A percentile compares a stretch with the other conserved stretches of the same genome.
Evolutionary conservation across 2,113 vertebrate species (phyloP).

Genomic region (Myrmecobius fasciatus): DNA sequence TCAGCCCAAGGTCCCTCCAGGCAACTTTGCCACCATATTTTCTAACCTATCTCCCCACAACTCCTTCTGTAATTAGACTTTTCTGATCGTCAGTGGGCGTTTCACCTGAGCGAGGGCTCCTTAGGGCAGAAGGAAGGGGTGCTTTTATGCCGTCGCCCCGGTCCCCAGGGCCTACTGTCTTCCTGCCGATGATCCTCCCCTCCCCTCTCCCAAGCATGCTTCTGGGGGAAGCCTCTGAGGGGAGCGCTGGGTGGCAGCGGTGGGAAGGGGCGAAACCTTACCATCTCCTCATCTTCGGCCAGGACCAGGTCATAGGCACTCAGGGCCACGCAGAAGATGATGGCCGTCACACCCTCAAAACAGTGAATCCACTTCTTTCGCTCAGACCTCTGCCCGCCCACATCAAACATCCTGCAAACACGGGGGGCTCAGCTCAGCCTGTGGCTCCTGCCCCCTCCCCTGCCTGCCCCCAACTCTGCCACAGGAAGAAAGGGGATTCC

Average conservation of each 20-base stretch:
- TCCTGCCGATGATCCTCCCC: neutral
- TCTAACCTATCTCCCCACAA: neutral
- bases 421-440: neutral
- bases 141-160: neutral
- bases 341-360: slow-evolving; percentile 98
- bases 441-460: neutral
- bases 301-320: slow-evolving; percentile 98
- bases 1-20: neutral
- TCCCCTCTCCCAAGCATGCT: neutral
- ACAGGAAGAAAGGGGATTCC: neutral
- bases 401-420: slow-evolving; percentile 94
- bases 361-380: slow-evolving; percentile 98
- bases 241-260: neutral
- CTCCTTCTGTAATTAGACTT: no score
- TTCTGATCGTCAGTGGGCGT: no score
- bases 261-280: slow-evolving; percentile 77
- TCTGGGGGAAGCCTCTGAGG: neutral
- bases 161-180: neutral
- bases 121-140: neutral
- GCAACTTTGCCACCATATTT: neutral
- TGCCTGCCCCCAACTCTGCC: no score
- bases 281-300: slow-evolving; percentile 99
- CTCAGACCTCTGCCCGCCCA: slow-evolving; percentile 94
- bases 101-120: neutral
- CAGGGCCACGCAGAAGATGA: slow-evolving; percentile 98